Percentiles rank a stretch among this genome's conserved stretches.
Evolutionary conservation across 92 coral and sea anemone species (phyloP).

Genomic region (Actinostola sp.): DNA sequence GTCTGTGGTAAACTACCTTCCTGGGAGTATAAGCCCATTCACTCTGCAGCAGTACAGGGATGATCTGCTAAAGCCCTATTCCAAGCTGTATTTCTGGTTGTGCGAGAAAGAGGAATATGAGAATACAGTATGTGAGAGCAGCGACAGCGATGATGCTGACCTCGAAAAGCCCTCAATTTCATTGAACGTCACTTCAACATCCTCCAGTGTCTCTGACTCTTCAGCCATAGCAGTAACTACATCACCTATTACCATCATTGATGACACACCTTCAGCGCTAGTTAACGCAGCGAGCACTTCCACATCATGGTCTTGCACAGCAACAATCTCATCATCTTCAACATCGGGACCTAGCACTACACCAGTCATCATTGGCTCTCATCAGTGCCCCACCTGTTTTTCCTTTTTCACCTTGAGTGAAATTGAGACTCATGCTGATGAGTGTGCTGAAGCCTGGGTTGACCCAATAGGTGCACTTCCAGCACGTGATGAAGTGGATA

Average conservation of each 20-base stretch:
- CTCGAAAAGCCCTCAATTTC: conserved; percentile 17
- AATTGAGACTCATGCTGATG: conserved; percentile 51
- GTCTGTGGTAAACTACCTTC: conserved; percentile 54
- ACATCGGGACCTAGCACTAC: neutral
- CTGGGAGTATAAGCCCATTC: conserved; percentile 60
- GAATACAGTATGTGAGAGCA: conserved; percentile 7
- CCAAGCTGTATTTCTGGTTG: conserved; percentile 70
- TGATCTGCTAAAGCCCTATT: conserved; percentile 67
- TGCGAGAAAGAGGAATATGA: conserved; percentile 64
- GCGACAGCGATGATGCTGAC: conserved; percentile 14
- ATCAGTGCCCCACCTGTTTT: conserved; percentile 33
- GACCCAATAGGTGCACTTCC: conserved; percentile 22
- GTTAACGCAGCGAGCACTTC: no score
- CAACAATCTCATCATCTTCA: conserved; percentile 15
- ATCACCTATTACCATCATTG: neutral
- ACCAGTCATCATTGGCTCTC: conserved; percentile 1
- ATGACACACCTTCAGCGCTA: no score
- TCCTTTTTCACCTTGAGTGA: conserved; percentile 17
- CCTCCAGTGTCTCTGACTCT: no score
- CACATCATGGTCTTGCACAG: conserved; percentile 1
- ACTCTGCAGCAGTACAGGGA: conserved; percentile 56
- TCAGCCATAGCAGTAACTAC: neutral
- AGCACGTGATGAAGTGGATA: neutral
- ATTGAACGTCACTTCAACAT: no score
- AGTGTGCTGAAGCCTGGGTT: conserved; percentile 50